Evolutionary conservation across 2,888 invertebrate genomes (phyloP).

Genomic region (Conomelus anceps): DNA sequence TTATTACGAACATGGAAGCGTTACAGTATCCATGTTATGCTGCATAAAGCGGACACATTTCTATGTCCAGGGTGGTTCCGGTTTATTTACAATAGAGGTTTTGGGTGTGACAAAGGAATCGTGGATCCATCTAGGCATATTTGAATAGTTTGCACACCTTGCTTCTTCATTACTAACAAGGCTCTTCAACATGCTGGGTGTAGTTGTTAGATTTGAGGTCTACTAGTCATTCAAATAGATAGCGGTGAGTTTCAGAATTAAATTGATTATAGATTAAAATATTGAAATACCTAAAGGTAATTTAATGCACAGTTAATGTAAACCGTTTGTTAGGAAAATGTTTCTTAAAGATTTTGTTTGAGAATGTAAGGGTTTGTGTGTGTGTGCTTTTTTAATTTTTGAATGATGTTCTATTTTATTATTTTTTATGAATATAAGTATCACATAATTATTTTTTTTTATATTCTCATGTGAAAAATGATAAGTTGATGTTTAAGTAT

Average conservation of each 20-base stretch:
- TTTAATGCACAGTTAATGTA: too few relatives aligned
- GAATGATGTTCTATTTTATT: too few relatives aligned
- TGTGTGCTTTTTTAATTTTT: too few relatives aligned
- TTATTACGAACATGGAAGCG: constrained; percentile 8
- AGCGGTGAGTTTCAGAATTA: neutral
- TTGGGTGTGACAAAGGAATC: neutral
- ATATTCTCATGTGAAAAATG: too few relatives aligned
- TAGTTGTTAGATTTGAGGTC: neutral
- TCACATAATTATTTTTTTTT: too few relatives aligned
- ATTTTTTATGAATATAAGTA: too few relatives aligned
- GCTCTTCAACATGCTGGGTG: neutral
- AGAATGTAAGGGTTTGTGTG: too few relatives aligned
- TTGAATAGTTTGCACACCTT: neutral
- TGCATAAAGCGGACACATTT: constrained; percentile 3
- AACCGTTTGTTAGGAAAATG: too few relatives aligned
- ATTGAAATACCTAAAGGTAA: too few relatives aligned
- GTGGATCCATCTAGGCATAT: neutral
- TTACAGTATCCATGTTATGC: constrained; percentile 12
- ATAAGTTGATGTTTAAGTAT: too few relatives aligned
- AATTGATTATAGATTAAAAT: neutral
- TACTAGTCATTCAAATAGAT: neutral
- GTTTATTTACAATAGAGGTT: neutral
- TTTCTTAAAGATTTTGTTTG: too few relatives aligned
- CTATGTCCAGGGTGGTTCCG: neutral
- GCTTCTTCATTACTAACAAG: neutral